Evolutionary conservation across 2,797 vertebrate species (phyloP), one percentile per base, ranked within the genome.

Genomic region (Hippopotamyrus pictus): DNA sequence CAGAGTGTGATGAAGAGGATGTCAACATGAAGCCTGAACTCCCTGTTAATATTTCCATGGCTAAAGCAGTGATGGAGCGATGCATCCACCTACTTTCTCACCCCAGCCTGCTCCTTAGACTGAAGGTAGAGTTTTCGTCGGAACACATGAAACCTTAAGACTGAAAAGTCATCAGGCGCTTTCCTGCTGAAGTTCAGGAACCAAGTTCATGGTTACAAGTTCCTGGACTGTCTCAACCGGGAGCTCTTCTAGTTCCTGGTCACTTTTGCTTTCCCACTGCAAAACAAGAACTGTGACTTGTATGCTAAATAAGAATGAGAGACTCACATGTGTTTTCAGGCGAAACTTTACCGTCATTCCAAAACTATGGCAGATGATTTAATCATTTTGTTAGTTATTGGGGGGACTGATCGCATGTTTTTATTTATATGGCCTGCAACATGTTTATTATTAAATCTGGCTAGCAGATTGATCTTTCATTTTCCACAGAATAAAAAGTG

Each of bases 41-140:
- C 91, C 97, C 97, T 0, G 83, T 93, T 89, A 97, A 98, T 7
- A 94, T 97, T 89, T 94, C 93, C n/a, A 94, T 98, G 87, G 93
- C 97, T 89, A 97, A 94, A 89, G 97, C 96, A 0, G 96, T 99
- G 83, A 97, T 97, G 96, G 97, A 98, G 92, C 96, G 97, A 90
- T 98, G 98, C 91, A 90, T 96, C 91, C 97, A 99, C 92, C 93
- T 99, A 91, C 93, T 98, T 88, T 97, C 98, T 0, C 94, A 97
- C 54, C 89, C 95, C 90, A 96, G 86, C 90, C 96, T 98, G 89
- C 93, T 92, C 0, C 93, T 98, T 88, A 95, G 97, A 12, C 94
- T 99, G 88, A 97, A 98, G 98, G 98, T 99, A 91, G 48, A 0
- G 29, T 25, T 37, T 25, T n/a, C 14, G 11, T 22, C 14, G 54